Evolutionary conservation across 2,888 invertebrate genomes (phyloP), one percentile per base, ranked within the genome.

Genomic region (Pasiphila rectangulata): DNA sequence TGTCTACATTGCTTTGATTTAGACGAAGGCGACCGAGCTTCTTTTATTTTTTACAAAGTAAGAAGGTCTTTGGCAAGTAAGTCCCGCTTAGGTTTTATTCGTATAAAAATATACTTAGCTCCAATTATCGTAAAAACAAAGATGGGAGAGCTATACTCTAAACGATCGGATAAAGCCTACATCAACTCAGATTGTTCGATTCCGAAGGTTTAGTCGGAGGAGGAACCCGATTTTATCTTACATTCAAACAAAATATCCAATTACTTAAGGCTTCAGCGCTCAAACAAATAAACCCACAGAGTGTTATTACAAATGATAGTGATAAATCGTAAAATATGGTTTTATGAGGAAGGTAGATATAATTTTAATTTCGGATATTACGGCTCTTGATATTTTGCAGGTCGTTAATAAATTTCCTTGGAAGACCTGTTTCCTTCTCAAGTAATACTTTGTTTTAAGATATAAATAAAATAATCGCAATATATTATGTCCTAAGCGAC

Each of bases 221-320:
- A 59, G 61, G 60, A 63, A 68, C 70, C 72, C 68, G 58, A 72
- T 78, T 78, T 74, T 74, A 77, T 75, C 69, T 69, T 66, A 58
- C 70, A 75, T 74, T 67, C 64, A 66, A 70, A 67, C 61, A 73
- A 74, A 32, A 75, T 75, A 75, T 75, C 75, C 83, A 83, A 82
- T 83, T 79, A 83, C 82, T 83, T 82, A 78, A 46, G 47, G 54
- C 46, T 51, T 25, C 39, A 56, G 50, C 52, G 52, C 50, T 48
- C 47, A 48, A 52, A 54, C 30, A 46, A 43, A 54, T 46, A 67
- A 61, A 64, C 65, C 57, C 62, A 61, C 61, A 57, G 58, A 64
- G 59, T 58, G 54, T 69, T 60, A 58, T 69, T 67, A 65, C 59
- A 67, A n/a, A 71, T 69, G 65, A 9, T 4, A 68, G 67, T 65